phyloP scores from a whole-genome alignment of 2,888 invertebrate species.

The Lepas anatifera region DNA sequence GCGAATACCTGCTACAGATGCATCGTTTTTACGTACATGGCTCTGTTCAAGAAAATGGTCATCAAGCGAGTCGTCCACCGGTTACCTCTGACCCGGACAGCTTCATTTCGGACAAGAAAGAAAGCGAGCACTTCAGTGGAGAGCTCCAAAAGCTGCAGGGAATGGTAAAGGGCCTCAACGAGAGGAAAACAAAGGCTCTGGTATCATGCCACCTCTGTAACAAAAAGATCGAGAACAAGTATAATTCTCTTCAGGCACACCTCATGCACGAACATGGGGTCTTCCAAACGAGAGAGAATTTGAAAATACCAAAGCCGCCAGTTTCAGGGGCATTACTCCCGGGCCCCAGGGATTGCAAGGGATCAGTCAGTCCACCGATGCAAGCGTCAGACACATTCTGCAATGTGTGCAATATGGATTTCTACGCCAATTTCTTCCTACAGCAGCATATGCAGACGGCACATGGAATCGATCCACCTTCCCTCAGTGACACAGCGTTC shows the following conservation, averaged over 20 bases:
- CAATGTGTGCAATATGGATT: constrained; percentile 47
- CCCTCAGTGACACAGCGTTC: constrained; percentile 23
- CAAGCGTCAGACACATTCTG: constrained; percentile 34
- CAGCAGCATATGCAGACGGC: constrained; percentile 54
- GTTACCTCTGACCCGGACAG: too few species aligned
- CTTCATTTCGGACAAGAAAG: constrained; percentile 19
- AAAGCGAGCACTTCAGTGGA: constrained; percentile 48
- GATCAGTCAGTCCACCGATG: constrained; percentile 16
- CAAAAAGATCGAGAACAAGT: constrained; percentile 56
- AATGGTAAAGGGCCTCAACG: constrained; percentile 79
- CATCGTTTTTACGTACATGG: constrained; percentile 37
- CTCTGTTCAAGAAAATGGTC: constrained; percentile 26
- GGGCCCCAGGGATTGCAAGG: constrained; percentile 17
- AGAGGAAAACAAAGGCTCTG: constrained; percentile 27
- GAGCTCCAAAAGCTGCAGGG: constrained; percentile 78
- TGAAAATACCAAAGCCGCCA: constrained; percentile 19
- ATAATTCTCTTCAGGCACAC: constrained; percentile 54
- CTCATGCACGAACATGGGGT: constrained; percentile 54
- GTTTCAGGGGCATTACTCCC: constrained; percentile 18
- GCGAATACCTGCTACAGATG: constrained; percentile 35
- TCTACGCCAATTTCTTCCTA: constrained; percentile 48
- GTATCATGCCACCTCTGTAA: constrained; percentile 51
- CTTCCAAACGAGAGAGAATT: constrained; percentile 37
- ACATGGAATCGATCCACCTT: constrained; percentile 41
- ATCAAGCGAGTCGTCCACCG: too few species aligned